Base-by-base conservation (phyloP, 92 coral and sea anemone genomes). In the Zoanthus sociatus region DNA sequence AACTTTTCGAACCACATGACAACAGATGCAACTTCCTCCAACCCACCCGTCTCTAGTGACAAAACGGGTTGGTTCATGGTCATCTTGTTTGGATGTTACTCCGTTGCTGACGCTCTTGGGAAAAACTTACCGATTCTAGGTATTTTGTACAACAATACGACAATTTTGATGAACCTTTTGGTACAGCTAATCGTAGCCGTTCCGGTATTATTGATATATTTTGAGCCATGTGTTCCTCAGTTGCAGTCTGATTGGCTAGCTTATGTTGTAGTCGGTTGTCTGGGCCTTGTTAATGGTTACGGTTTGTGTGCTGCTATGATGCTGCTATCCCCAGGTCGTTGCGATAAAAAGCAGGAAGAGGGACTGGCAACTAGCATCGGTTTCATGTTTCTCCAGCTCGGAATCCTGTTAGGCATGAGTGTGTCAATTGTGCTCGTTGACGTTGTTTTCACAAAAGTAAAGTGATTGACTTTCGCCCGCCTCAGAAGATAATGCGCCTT, bases 261-360 rank as follows among this genome's bases (percentile, higher is more conserved):
- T 37, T 86, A 93, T 72, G 87, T 95, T 18, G 88, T 91, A 3
- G 89, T 95, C 47, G 95, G 94, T 55, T 86, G 92, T 10, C 93
- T 95, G 44, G 96, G 98, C 10, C 79, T 95, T 54, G 90, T 95
- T 76, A 93, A 90, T 79, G 98, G 98, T 18, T 95, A 95, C 72
- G 98, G 98, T 7, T 66, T 95, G 70, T 95, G 98, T 20, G 94
- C 96, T 3, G 98, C 94, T 78, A 93, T 95, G 98, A 93, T 95
- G 98, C 93, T 95, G 33, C 86, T 95, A 44, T 89, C 98, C 48
- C 98, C 98, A 47, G 98, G 98, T 61, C 69, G 73, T 30, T 60
- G 15, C 30, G 94, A 91, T 33, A 95, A 91, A 78, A 90, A 88
- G 51, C 90, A 91, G 48, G 98, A 93, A 83, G 98, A 95, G 71